Evolutionary conservation across 2,113 vertebrate genomes (phyloP), one percentile per base, ranked within the genome.

Genomic region (Epinephelus cyanopodus): DNA sequence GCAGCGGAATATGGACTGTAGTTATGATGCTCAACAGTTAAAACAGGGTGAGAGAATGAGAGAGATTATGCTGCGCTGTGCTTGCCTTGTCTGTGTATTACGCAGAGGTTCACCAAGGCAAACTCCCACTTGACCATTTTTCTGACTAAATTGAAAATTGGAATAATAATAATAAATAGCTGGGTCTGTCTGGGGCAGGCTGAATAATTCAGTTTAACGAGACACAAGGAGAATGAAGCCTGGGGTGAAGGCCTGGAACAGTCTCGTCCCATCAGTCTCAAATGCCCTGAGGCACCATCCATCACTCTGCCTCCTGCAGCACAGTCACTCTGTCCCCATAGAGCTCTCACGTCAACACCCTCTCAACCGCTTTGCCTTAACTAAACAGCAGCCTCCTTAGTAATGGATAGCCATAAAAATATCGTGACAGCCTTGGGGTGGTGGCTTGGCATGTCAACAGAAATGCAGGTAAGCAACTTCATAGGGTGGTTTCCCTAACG

Each of bases 161-260:
- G 23, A 68, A 80, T 77, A 77, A 86, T 74, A 76, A 87, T 83
- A 90, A 90, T 85, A 84, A 90, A 90, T 74, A 81, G 53, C 53
- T 10, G 39, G 29, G 69, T 87, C 64, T 70, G 86, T 84, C 82
- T 77, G 37, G 57, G 64, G 72, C 29, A 76, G 66, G 58, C 67
- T 88, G 68, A 90, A 92, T 91, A 91, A 93, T 90, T 95, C 92
- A 91, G 54, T 91, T 92, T 93, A 94, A 94, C 91, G 89, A 88
- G 82, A 90, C 77, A 90, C 50, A 45, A 72, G 74, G 78, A 87
- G 87, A 91, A 91, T 91, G 80, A 90, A 69, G 85, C 79, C 81
- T 62, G 19, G 75, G 77, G 77, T 85, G 83, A 94, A 82, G 77
- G 84, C 86, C 81, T 87, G 86, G 90, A 94, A 91, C 82, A 73